Conservation (phyloP, 2,797 vertebrate species). For the Silurus aristotelis region DNA sequence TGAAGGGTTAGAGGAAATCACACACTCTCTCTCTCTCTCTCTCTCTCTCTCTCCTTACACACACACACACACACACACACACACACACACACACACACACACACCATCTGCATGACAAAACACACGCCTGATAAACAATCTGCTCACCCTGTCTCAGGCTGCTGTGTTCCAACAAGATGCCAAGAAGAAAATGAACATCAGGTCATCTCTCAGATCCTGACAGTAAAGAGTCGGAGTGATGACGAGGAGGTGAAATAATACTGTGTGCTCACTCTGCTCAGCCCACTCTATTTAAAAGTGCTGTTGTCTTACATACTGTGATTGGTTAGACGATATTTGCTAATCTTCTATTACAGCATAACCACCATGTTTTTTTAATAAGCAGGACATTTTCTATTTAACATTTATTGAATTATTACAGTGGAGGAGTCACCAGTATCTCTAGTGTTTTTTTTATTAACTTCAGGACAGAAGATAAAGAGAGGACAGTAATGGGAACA, state of each 20-base stretch:
- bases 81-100: constrained; percentile 17
- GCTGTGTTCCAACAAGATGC: constrained; percentile 15
- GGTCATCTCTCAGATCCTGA: background rate
- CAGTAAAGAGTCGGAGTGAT: background rate
- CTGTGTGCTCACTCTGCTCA: too few species aligned
- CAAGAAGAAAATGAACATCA: background rate
- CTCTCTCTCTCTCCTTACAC: background rate
- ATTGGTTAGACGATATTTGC: background rate
- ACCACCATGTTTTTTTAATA: too few species aligned
- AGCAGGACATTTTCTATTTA: too few species aligned
- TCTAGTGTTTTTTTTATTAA: background rate
- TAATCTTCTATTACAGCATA: background rate
- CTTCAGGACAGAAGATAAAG: background rate
- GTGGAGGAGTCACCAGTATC: too few species aligned
- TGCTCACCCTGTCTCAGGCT: constrained; percentile 3
- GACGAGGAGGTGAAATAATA: background rate
- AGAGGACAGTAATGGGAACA: too few species aligned
- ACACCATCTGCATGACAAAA: constrained; percentile 15
- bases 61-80: constrained; percentile 5
- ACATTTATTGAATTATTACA: too few species aligned
- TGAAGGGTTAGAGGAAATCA: constrained; percentile 25
- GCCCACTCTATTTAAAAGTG: background rate
- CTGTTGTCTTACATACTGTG: background rate
- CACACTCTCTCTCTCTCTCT: background rate
- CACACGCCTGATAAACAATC: constrained; percentile 21